phyloP scores from a whole-genome alignment of 2,888 invertebrate species.

The Macaria notata region DNA sequence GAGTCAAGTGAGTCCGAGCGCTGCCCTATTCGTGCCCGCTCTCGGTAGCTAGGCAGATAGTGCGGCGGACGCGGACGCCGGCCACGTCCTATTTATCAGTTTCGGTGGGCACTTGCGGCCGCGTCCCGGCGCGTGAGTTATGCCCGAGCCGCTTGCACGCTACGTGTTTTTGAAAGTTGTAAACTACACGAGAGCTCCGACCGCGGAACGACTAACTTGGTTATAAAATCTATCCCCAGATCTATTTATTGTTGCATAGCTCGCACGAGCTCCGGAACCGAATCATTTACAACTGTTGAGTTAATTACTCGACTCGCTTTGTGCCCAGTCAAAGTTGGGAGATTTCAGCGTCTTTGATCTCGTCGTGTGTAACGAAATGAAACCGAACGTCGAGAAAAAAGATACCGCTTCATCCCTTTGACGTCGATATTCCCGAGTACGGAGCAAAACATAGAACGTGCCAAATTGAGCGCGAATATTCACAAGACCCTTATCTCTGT shows the following conservation, averaged over 20 bases:
- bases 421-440: conserved; percentile 16
- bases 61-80: conserved; percentile 8
- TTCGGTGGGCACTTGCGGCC: conserved; percentile 26
- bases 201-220: conserved; percentile 27
- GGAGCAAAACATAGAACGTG: conserved; percentile 36
- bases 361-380: conserved; percentile 16
- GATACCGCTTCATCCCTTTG: conserved; percentile 22
- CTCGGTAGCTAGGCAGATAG: conserved; percentile 19
- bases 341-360: conserved; percentile 13
- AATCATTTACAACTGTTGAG: conserved; percentile 13
- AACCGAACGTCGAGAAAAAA: conserved; percentile 20
- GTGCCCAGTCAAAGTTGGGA: conserved; percentile 12
- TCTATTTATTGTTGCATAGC: conserved; percentile 21
- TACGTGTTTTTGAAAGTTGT: conserved; percentile 32
- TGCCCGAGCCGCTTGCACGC: conserved; percentile 28
- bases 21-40: conserved; percentile 21
- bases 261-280: conserved; percentile 7
- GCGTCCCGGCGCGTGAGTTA: conserved; percentile 27
- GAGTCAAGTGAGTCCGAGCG: conserved; percentile 12
- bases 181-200: conserved; percentile 24
- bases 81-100: conserved; percentile 28
- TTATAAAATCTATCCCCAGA: conserved; percentile 12
- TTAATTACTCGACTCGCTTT: conserved; percentile 15
- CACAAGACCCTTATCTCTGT: conserved; percentile 68
- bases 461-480: conserved; percentile 58